Evolutionary conservation across 2,113 vertebrate species (phyloP).

Genomic region (Zapus hudsonius): DNA sequence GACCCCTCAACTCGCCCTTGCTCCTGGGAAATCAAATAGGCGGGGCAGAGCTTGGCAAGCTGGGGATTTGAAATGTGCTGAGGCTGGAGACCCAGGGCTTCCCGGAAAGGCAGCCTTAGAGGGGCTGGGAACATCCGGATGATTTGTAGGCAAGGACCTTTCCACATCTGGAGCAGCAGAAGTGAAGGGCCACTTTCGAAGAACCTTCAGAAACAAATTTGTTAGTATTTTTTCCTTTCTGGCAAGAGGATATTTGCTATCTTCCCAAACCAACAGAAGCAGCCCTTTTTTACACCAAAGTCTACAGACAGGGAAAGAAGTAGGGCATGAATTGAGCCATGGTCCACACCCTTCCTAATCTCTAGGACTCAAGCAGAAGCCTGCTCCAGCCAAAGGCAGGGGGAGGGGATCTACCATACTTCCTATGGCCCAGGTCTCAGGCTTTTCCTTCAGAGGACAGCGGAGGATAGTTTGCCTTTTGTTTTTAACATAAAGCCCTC

Average conservation of each 20-base stretch:
- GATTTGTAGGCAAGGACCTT: neutral
- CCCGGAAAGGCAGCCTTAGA: neutral
- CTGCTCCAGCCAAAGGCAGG: neutral
- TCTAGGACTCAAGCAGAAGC: neutral
- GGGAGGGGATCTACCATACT: neutral
- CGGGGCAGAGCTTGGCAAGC: neutral
- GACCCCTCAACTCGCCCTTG: neutral
- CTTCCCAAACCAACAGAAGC: neutral
- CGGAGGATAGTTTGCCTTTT: neutral
- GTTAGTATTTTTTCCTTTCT: neutral
- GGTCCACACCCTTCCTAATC: neutral
- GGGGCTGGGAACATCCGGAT: neutral
- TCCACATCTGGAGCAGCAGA: neutral
- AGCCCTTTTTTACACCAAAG: neutral
- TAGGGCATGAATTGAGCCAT: conserved; percentile 23
- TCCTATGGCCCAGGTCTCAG: neutral
- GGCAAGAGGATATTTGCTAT: neutral
- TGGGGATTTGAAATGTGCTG: neutral
- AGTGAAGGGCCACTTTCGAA: conserved; percentile 34
- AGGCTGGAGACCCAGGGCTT: neutral
- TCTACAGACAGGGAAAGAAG: conserved; percentile 42
- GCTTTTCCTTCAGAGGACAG: neutral
- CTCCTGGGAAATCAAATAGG: neutral
- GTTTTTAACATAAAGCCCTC: neutral
- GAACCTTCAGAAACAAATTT: neutral